Base-by-base conservation (phyloP, 1,140 invertebrate species). In the Maconellicoccus hirsutus region DNA sequence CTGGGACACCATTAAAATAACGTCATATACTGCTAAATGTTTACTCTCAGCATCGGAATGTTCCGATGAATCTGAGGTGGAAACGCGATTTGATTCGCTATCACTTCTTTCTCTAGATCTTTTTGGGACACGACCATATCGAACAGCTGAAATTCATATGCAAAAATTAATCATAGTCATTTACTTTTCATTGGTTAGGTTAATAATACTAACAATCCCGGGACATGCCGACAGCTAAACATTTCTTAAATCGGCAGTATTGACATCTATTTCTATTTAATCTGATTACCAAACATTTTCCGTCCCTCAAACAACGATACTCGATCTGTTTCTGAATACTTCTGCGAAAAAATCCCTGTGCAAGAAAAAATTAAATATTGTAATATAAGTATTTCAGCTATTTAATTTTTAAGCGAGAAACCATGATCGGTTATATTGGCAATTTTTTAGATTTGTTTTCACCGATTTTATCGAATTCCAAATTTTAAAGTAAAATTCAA, bases 261-360 rank as follows among this genome's bases (percentile, higher is more conserved):
- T 98, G 95, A 83, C 96, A 98, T 74, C 96, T 86, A 84, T 98
- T 98, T 70, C 96, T 83, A 82, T 97, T 98, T 73, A 98, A 85
- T 76, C 95, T 85, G 78, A 97, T 96, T 22, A 98, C 94, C 77
- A 96, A 83, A 82, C 96, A 98, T 85, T 96, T 96, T 74, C 95
- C 94, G 82, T 98, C 95, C 71, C 94, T 84, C 75, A 98, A 83
- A 81, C 96, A 98, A 76, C 94, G 85, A 81, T 98, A 98, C 79
- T 98, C 95, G 76, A 98, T 98, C 81, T 98, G 95, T 79, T 98
- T 98, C 80, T 98, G 96, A 75, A 98, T 98, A 80, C 94, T 87
- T 26, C 87, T 79, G 25, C 87, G 81, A 77, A 89, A 89, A 79
- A 89, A 89, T 25, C 87, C 87, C 85, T 87, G 78, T 0, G 26